These are phyloP conservation scores for Oreochromis aureus DNA, from an alignment of 2,113 vertebrate species.

Conservation along the genomic window DNA sequence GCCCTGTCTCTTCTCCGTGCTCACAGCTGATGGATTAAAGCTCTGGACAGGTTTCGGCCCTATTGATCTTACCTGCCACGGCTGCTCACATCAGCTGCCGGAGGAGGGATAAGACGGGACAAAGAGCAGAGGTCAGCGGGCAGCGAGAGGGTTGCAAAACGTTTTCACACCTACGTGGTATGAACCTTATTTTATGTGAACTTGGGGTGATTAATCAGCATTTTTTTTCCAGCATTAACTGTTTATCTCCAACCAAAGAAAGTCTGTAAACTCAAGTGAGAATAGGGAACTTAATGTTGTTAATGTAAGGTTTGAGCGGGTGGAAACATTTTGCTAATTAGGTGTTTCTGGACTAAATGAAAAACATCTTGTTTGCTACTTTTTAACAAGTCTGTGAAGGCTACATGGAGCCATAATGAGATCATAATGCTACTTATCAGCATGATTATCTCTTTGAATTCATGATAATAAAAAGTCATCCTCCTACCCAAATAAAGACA, in stretches of 20 bases:
- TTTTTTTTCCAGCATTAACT: not conserved
- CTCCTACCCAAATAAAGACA: not conserved
- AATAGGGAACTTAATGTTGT: not conserved
- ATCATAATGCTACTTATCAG: not conserved
- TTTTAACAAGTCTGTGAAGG: not conserved
- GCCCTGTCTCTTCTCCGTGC: constrained; percentile 43
- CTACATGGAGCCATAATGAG: not conserved
- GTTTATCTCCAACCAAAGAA: not conserved
- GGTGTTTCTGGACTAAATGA: not conserved
- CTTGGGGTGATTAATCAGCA: not conserved
- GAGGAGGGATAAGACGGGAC: not conserved
- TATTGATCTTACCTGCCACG: constrained; percentile 66
- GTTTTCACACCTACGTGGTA: not conserved
- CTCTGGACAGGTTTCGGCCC: constrained; percentile 60
- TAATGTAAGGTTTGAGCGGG: not conserved
- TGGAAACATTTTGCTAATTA: constrained; percentile 1
- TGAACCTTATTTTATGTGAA: not conserved
- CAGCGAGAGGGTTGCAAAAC: not conserved
- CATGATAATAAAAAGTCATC: not conserved
- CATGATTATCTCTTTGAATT: not conserved
- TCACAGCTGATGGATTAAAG: constrained; percentile 63
- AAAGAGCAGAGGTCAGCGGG: not conserved
- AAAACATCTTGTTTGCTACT: not conserved
- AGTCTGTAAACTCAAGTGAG: not conserved
- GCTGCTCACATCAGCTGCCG: constrained; percentile 44